These are phyloP conservation scores for Hylaeus anthracinus DNA, from an alignment of 1,140 invertebrate species.

Conservation along the genomic window DNA sequence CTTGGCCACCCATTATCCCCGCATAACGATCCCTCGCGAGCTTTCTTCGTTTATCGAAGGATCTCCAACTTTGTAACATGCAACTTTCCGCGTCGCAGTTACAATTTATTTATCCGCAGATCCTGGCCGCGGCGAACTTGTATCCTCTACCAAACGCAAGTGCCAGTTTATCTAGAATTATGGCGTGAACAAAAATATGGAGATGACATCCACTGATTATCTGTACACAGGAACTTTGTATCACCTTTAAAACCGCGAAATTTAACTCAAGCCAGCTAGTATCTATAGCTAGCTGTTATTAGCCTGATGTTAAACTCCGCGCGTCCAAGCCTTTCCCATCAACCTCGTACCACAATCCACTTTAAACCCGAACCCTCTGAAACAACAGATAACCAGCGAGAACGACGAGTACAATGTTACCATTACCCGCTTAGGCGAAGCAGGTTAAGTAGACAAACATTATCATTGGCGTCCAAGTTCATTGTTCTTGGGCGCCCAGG, in stretches of 20 bases:
- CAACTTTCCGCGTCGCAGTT: slow-evolving; percentile 5
- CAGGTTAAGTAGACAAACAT: slow-evolving; percentile 50
- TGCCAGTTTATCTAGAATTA: too few relatives aligned
- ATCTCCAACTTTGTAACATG: slow-evolving; percentile 8
- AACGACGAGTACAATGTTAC: slow-evolving; percentile 41
- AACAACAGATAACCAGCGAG: slow-evolving; percentile 64
- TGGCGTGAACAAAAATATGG: too few relatives aligned
- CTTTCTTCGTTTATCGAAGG: background rate
- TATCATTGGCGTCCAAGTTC: slow-evolving; percentile 47
- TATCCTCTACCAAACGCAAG: too few relatives aligned
- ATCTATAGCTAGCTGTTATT: too few relatives aligned
- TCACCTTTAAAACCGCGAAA: too few relatives aligned
- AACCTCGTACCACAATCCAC: background rate
- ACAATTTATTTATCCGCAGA: background rate
- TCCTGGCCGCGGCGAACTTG: background rate
- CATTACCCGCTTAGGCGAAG: slow-evolving; percentile 54
- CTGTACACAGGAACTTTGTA: too few relatives aligned
- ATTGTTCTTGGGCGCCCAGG: slow-evolving; percentile 41
- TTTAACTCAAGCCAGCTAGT: too few relatives aligned
- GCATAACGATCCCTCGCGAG: background rate
- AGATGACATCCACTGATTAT: too few relatives aligned
- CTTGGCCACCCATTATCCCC: background rate
- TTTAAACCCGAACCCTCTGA: slow-evolving; percentile 41
- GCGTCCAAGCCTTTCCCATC: background rate
- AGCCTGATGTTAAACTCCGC: background rate